Percentiles rank a stretch among this genome's conserved stretches.
Conservation (phyloP, 2,113 vertebrate species). For the Zosterops hypoxanthus region DNA sequence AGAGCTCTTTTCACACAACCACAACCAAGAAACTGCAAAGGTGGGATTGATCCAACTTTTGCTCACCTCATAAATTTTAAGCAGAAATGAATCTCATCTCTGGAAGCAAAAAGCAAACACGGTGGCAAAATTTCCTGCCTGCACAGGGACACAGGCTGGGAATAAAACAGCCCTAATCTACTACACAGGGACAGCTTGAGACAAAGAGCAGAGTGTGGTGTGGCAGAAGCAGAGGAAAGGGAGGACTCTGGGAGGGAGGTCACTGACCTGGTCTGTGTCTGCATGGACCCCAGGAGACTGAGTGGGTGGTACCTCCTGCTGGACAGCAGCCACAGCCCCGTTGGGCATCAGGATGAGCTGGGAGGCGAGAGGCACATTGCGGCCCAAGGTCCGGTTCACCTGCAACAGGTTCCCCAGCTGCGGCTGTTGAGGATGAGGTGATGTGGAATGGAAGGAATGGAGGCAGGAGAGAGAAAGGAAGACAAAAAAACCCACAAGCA, state of each 20-base stretch:
- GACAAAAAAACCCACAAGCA: conserved; percentile 60
- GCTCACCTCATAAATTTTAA: background rate
- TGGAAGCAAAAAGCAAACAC: background rate
- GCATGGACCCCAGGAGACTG: conserved; percentile 81
- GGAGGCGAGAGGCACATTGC: conserved; percentile 88
- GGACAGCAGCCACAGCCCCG: conserved; percentile 90
- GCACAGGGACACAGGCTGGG: background rate
- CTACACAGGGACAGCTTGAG: background rate
- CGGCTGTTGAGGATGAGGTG: conserved; percentile 72
- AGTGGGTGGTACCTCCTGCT: conserved; percentile 85
- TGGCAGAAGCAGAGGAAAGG: background rate
- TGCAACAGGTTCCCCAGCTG: conserved; percentile 85
- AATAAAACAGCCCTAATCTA: background rate
- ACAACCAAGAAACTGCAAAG: background rate
- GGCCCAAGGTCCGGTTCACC: conserved; percentile 83
- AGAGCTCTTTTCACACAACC: background rate
- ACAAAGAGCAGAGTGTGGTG: background rate
- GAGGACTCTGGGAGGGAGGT: background rate
- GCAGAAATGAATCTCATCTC: background rate
- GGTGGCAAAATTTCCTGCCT: background rate
- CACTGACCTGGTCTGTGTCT: conserved; percentile 92
- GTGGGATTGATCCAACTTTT: background rate
- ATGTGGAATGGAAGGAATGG: background rate
- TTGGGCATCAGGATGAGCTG: conserved; percentile 99
- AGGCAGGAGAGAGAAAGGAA: conserved; percentile 42